These are phyloP conservation scores for Strigamia maritima DNA, from an alignment of 2,888 invertebrate species.

Conservation along the genomic window DNA sequence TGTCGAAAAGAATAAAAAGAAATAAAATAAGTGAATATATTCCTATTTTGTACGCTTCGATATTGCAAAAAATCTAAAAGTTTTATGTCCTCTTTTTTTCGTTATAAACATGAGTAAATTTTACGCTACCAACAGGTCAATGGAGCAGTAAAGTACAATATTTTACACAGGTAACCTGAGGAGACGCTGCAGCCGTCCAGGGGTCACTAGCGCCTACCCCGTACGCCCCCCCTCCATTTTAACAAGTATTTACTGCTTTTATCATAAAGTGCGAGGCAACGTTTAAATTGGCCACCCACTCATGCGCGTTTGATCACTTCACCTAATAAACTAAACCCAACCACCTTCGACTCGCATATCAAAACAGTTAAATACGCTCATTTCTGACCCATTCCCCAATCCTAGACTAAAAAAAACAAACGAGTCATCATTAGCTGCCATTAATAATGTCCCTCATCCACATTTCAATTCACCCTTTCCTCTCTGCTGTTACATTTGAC, in stretches of 20 bases:
- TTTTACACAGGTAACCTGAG: background rate
- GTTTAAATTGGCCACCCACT: conserved; percentile 23
- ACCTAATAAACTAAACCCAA: conserved; percentile 14
- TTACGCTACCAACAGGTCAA: conserved; percentile 18
- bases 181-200: background rate
- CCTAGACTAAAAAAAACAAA: background rate
- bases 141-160: conserved; percentile 17
- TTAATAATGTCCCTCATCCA: background rate
- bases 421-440: background rate
- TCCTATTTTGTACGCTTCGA: conserved; percentile 24
- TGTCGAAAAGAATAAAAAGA: conserved; percentile 16
- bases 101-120: conserved; percentile 3
- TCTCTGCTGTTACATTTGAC: background rate
- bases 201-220: background rate
- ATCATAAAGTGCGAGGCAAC: conserved; percentile 11
- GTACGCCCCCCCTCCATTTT: background rate
- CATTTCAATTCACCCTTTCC: background rate
- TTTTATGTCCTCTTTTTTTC: background rate
- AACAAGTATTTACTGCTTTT: conserved; percentile 20
- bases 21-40: conserved; percentile 24
- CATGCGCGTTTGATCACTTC: conserved; percentile 13
- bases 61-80: background rate
- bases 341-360: background rate
- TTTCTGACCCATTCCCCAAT: background rate
- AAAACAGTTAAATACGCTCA: background rate